These are phyloP conservation scores for Chamaea fasciata DNA, from an alignment of 2,113 vertebrate species.

Conservation along the genomic window DNA sequence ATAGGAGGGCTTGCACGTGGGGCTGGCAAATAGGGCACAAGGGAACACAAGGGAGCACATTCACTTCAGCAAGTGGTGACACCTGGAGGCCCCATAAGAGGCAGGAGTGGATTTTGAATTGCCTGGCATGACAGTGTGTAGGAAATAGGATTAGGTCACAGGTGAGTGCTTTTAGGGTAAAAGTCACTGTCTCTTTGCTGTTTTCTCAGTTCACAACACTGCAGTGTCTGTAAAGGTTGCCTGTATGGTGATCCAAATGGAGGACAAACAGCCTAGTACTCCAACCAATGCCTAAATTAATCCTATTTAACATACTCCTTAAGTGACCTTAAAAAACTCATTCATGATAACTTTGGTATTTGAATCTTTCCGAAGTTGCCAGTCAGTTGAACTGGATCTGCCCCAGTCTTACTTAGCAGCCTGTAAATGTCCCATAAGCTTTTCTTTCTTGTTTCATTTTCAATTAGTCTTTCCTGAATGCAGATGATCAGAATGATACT, in stretches of 20 bases:
- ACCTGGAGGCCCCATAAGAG: neutral
- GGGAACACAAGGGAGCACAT: neutral
- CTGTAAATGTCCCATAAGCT: neutral
- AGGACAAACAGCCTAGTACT: neutral
- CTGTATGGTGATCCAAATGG: neutral
- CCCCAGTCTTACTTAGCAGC: neutral
- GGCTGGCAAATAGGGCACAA: neutral
- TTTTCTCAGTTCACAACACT: neutral
- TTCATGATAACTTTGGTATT: accelerated
- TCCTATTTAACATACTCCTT: neutral
- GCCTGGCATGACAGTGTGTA: neutral
- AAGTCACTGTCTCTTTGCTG: neutral
- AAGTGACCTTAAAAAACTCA: neutral
- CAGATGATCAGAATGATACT: neutral
- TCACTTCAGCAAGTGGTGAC: neutral
- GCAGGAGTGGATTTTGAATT: neutral
- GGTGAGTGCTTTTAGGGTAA: neutral
- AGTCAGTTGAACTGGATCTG: neutral
- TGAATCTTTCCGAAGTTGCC: neutral
- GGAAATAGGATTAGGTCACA: neutral
- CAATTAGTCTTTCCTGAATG: neutral
- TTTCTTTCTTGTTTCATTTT: neutral
- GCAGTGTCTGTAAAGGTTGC: neutral
- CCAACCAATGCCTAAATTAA: neutral
- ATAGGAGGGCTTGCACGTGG: accelerated